A percentile compares a stretch with the other conserved stretches of the same genome.
These are phyloP conservation scores for Umimayanthus chanpuru DNA, from an alignment of 92 coral and sea anemone species.

Conservation along the genomic window DNA sequence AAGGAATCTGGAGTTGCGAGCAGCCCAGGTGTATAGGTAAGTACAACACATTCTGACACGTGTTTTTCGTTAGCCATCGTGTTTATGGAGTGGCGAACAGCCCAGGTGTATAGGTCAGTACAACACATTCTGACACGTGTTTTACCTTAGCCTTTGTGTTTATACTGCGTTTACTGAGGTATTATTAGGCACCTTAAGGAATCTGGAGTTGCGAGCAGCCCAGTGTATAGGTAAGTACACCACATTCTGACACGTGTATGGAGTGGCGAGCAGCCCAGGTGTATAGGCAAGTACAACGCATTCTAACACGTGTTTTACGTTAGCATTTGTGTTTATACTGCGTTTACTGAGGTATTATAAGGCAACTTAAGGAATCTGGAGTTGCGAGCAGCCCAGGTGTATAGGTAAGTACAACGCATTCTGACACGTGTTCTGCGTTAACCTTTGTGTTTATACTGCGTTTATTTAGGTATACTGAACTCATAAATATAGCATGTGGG, in stretches of 20 bases:
- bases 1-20: conserved; percentile 81
- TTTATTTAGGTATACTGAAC: no score
- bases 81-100: conserved; percentile 36
- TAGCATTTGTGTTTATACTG: no score
- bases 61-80: no score
- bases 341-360: no score
- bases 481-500: no score
- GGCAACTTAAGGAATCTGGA: conserved; percentile 88
- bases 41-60: background rate
- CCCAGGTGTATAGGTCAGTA: conserved; percentile 85
- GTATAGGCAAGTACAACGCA: conserved; percentile 63
- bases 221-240: conserved; percentile 70
- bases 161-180: no score
- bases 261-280: conserved; percentile 65
- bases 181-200: no score
- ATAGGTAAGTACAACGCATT: conserved; percentile 58
- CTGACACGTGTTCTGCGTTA: background rate
- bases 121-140: background rate
- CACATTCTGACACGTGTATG: background rate
- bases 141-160: background rate
- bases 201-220: conserved; percentile 83
- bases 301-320: background rate
- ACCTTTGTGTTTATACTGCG: background rate
- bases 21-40: conserved; percentile 85
- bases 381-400: conserved; percentile 80